Evolutionary conservation across 1,140 invertebrate species (phyloP), one percentile per base, ranked within the genome.

Genomic region (Ooceraea biroi): DNA sequence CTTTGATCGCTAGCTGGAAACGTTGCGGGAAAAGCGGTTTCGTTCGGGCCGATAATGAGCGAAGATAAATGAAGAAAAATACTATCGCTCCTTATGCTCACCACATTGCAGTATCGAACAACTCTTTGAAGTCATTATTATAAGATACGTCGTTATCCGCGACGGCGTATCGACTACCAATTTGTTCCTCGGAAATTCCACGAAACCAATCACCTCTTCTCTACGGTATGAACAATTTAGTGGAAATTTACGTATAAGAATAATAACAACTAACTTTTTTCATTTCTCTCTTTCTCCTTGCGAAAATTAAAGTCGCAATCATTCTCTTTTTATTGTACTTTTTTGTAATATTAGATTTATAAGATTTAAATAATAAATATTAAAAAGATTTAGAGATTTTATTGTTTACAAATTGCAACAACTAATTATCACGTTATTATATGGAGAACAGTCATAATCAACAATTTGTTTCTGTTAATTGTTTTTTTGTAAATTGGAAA

Each of bases 1-100:
- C 85, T 88, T 87, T 87, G 82, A 87, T 85, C 85, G 27, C 7
- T 27, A 61, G 27, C 57, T 61, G 68, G 46, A 63, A 87, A 84
- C 58, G n/a, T 4, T 60, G 30, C 17, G 50, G 48, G 52, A 85
- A 71, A 72, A 50, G 58, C 25, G 48, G 10, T 36, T 36, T 57
- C 46, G 30, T 60, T 72, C 14, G 10, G 36, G 10, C 58, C 19
- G 55, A 25, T 44, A 52, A 63, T 68, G 52, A 57, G 11, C 41
- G 44, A 71, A n/a, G 27, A 48, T 80, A 71, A 80, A 71, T 69
- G 76, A 80, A 80, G 76, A 80, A 80, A 80, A 80, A 80, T 80
- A 80, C 19, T 57, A 36, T 57, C 50, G 76, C 12, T 0, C 19
- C n/a, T 71, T 80, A 19, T 11, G 52, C 41, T 41, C 36, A 7